Evolutionary conservation across 2,797 vertebrate genomes (phyloP), one percentile per base, ranked within the genome.

Genomic region (Sebastes itinus): DNA sequence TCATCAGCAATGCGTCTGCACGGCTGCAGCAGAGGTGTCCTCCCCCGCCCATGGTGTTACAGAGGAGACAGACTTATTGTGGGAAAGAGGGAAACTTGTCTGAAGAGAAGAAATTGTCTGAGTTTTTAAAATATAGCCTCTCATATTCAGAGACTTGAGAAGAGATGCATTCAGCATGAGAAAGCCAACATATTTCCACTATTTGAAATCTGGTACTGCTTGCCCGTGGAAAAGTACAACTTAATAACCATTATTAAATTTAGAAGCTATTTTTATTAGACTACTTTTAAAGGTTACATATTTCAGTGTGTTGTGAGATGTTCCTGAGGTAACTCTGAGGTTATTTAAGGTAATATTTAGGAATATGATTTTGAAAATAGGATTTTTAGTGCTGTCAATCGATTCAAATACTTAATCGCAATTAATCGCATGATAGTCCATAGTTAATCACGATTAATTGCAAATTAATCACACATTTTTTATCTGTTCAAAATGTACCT

Each of bases 21-120:
- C 12, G 63, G 52, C 87, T 78, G 77, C 84, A 87, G 88, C 91
- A 92, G 92, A 91, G 85, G 89, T 91, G 81, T 75, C 75, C 77
- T 78, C 63, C 74, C 74, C 82, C 14, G 13, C 67, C 81, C 60
- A 69, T 23, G 56, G 27, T 85, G 80, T 46, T 72, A 80, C 56
- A 81, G 30, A 72, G 61, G 70, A 88, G 79, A 89, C 84, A 59
- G 65, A 72, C 59, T 12, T 28, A 76, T 32, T 71, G 89, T 94
- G 87, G 82, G 90, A 91, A 86, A 80, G 61, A 69, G 10, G 46
- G 23, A 80, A 70, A 73, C 27, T 23, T 28, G 58, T 80, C 68
- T 78, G 22, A 61, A 28, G 67, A 81, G 20, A 58, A 42, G 25
- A 83, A 77, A 81, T 84, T 42, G 75, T 80, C 16, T 69, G 35